Evolutionary conservation across 35 echinoderm and acorn worm genomes (phyloP).

Genomic region (Strongylocentrotus purpuratus): DNA sequence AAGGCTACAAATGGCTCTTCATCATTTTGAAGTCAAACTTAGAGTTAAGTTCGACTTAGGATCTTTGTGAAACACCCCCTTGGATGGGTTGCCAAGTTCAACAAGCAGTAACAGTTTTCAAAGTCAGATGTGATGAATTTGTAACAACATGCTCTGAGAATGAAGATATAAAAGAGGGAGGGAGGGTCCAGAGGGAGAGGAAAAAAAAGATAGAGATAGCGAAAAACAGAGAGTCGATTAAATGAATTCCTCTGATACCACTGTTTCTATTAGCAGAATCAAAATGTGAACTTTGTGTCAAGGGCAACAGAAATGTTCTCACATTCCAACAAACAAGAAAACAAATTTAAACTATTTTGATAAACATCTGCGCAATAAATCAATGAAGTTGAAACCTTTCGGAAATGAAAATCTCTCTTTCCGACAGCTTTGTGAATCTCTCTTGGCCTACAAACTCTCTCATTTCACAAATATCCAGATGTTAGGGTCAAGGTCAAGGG

Average conservation of each 20-base stretch:
- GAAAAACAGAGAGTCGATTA: background rate
- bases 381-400: background rate
- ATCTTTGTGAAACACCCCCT: too few relatives aligned
- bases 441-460: conserved; percentile 8
- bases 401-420: background rate
- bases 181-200: too few relatives aligned
- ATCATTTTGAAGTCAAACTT: too few relatives aligned
- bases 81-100: too few relatives aligned
- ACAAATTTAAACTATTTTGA: background rate
- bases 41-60: too few relatives aligned
- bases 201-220: background rate
- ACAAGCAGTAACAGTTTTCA: background rate
- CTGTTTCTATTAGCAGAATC: background rate
- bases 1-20: too few relatives aligned
- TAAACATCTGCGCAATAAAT: background rate
- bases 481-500: background rate
- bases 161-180: background rate
- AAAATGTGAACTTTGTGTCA: background rate
- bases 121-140: background rate
- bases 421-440: background rate
- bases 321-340: background rate
- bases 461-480: conserved; percentile 18
- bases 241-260: background rate
- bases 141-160: background rate
- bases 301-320: background rate